These are phyloP conservation scores for Loxodonta africana DNA, from an alignment of 2,113 vertebrate species.

Conservation along the genomic window DNA sequence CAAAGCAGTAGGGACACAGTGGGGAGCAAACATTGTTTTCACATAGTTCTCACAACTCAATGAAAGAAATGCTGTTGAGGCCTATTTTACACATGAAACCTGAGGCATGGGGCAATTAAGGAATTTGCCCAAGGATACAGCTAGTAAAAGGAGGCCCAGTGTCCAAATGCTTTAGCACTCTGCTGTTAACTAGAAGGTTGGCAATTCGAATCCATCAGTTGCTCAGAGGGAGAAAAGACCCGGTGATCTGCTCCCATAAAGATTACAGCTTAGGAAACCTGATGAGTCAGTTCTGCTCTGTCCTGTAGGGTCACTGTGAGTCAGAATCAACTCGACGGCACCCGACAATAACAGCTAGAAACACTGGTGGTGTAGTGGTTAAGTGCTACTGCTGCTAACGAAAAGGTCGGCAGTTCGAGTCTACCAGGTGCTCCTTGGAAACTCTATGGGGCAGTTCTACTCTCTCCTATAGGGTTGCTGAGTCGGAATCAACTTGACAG, in stretches of 20 bases:
- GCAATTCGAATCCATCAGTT: neutral
- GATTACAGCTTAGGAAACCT: neutral
- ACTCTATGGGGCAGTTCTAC: neutral
- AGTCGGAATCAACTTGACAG: neutral
- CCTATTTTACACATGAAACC: neutral
- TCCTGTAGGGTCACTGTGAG: neutral
- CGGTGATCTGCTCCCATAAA: neutral
- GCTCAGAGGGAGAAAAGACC: neutral
- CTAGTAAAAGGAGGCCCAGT: neutral
- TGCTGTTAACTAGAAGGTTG: neutral
- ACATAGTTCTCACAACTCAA: neutral
- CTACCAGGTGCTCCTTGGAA: no score
- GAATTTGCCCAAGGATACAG: neutral
- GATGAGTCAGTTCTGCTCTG: neutral
- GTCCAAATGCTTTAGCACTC: neutral
- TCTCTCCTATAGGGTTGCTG: neutral
- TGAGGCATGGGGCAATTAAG: neutral
- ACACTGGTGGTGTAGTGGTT: no score
- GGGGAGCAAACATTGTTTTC: neutral
- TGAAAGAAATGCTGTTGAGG: neutral
- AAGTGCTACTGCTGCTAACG: no score
- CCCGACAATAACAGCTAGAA: no score
- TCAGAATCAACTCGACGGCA: neutral
- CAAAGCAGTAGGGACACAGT: neutral
- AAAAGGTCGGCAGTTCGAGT: no score